Conservation (phyloP, 2,888 invertebrate species). For the Bhutanitis thaidina region DNA sequence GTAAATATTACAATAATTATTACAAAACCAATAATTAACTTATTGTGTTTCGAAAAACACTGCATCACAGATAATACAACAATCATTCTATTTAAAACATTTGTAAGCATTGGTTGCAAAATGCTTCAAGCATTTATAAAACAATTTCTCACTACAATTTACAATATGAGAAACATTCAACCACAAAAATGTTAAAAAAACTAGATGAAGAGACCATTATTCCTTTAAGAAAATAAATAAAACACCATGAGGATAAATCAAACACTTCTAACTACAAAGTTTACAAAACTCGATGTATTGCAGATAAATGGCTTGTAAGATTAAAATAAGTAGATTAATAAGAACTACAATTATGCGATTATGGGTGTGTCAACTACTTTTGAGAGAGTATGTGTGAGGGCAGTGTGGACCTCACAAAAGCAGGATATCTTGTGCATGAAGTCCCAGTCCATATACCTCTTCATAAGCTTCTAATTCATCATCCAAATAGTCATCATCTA, state of each 20-base stretch:
- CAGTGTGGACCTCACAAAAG: constrained; percentile 25
- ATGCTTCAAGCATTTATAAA: too few species aligned
- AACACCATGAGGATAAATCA: background rate
- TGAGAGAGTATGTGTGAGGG: constrained; percentile 4
- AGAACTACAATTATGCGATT: background rate
- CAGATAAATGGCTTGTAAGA: background rate
- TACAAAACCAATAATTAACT: constrained; percentile 29
- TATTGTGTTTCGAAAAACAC: constrained; percentile 33
- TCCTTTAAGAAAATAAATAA: constrained; percentile 4
- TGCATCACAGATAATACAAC: constrained; percentile 48
- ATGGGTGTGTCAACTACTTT: background rate
- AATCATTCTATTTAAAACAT: constrained; percentile 12
- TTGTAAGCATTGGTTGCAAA: constrained; percentile 1
- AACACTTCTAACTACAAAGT: background rate
- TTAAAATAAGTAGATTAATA: background rate
- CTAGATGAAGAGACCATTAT: background rate
- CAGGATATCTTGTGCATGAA: constrained; percentile 46
- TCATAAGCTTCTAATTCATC: constrained; percentile 53
- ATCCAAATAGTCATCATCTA: constrained; percentile 57
- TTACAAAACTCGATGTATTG: background rate
- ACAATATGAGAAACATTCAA: background rate
- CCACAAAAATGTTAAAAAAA: background rate
- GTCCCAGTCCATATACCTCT: constrained; percentile 39
- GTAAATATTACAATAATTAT: constrained; percentile 35
- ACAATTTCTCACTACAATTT: background rate